Evolutionary conservation across 2,888 invertebrate genomes (phyloP).

Genomic region (Lysandra bellargus): DNA sequence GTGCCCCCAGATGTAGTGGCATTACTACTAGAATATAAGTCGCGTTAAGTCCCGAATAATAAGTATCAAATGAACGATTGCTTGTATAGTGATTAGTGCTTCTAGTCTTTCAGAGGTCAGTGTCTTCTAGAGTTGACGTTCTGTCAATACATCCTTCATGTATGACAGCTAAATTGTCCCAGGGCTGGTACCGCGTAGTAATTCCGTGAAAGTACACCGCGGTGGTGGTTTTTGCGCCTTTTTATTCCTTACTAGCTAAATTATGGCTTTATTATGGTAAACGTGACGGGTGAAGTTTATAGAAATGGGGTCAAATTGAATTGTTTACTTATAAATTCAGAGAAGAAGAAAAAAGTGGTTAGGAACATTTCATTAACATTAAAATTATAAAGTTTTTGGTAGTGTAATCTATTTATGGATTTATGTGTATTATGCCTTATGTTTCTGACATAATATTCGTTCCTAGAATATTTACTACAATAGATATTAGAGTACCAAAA

Average conservation of each 20-base stretch:
- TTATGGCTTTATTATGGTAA: conserved; percentile 18
- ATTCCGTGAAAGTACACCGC: conserved; percentile 36
- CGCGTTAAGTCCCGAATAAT: too few species aligned
- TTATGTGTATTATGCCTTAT: too few species aligned
- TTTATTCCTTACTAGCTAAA: neutral
- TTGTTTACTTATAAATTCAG: neutral
- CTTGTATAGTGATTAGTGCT: too few species aligned
- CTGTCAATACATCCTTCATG: conserved; percentile 42
- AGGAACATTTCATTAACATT: too few species aligned
- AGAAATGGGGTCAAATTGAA: neutral
- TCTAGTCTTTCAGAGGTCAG: neutral
- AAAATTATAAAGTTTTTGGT: too few species aligned
- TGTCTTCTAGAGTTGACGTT: conserved; percentile 38
- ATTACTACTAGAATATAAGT: too few species aligned
- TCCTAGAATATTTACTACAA: too few species aligned
- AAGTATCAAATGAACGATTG: too few species aligned
- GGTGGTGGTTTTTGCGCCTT: conserved; percentile 32
- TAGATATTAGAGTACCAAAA: too few species aligned
- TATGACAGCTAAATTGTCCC: conserved; percentile 48
- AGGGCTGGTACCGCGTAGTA: conserved; percentile 40
- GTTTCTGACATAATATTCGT: too few species aligned
- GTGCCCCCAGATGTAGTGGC: too few species aligned
- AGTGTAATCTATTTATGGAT: neutral
- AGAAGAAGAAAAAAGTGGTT: neutral
- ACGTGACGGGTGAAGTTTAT: neutral